Evolutionary conservation across 2,113 vertebrate genomes (phyloP), one percentile per base, ranked within the genome.

Genomic region (Solenodon paradoxus): DNA sequence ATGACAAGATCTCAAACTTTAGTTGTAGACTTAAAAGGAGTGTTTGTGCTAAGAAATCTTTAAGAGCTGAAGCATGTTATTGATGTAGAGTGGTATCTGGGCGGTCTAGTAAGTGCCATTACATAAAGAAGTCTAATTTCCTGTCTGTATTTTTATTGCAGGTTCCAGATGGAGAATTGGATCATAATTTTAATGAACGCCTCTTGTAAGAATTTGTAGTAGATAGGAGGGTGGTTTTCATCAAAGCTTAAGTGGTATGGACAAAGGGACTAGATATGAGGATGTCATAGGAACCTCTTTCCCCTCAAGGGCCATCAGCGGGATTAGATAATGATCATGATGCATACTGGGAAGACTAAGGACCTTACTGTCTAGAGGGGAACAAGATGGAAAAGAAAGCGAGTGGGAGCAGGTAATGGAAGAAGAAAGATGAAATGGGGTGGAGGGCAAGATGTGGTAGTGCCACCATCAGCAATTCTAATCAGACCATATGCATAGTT

Each of bases 231-330:
- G 74, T 96, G 68, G 74, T 96, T 96, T 97, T 95, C 93, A 97
- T 96, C 93, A 97, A 82, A 86, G 78, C 55, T 96, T 93, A 96
- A 97, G 95, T 96, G 92, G 95, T 90, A 91, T 94, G 68, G 92
- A 96, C 78, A 97, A 96, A 93, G 51, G 83, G 68, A 96, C 74
- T 95, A 85, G 68, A 96, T 97, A n/a, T 66, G 89, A 96, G 82
- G 96, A 95, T 97, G 96, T 96, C 96, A 96, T 96, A 93, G 95
- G 95, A 97, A 97, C 92, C 68, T 97, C 55, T 91, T 92, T 87
- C 45, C 28, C 69, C 2, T 96, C 61, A 96, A 96, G 74, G 51
- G 51, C 89, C 51, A 97, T 97, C 78, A 94, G n/a, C 40, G 93
- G 45, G 82, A 96, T 96, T 95, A 93, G 96, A 94, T 95, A 96